Evolutionary conservation across 2,113 vertebrate genomes (phyloP), one percentile per base, ranked within the genome.

Genomic region (Lethenteron camtschaticum): DNA sequence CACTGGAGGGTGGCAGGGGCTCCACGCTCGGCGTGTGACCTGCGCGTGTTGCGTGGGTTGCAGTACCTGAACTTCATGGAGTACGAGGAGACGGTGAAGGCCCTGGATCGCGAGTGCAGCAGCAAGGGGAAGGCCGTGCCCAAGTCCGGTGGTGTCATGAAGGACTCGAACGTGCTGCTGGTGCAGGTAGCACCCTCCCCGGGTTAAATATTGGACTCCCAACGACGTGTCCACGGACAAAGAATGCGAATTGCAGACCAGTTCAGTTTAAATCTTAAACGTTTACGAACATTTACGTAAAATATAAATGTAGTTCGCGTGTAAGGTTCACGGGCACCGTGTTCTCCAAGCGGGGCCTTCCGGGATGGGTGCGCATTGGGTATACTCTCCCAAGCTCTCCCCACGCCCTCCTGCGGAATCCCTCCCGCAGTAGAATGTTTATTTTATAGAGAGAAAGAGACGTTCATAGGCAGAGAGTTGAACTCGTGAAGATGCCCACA

Each of bases 61-160:
- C 24, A 96, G 92, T 99, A 89, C 78, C 82, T 99, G 71, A 85
- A 82, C 72, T 91, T 87, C 79, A 82, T 80, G 0, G 85, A 87
- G 68, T 95, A 95, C 81, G 84, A 87, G 73, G 87, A 90, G 59
- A 95, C 94, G 0, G 73, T 84, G 73, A 77, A 80, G 70, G 77
- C 79, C n/a, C 88, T 96, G 78, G 81, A 85, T 69, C 86, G 84
- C 56, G 94, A 99, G 72, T 92, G 89, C 76, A 88, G 83, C 81
- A 76, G 73, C 20, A 96, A 94, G 81, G 87, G 88, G 18, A 94
- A 89, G 69, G 78, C 82, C 0, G 74, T 90, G 11, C 78, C 81
- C 59, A 86, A 85, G 72, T 74, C 77, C 72, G 72, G 75, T 68
- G 74, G 78, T 73, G 75, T 75, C 69, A 71, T 77, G 12, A 79